These are phyloP conservation scores for Formicarius rufipectus DNA, from an alignment of 2,113 vertebrate genomes.

Conservation along the genomic window DNA sequence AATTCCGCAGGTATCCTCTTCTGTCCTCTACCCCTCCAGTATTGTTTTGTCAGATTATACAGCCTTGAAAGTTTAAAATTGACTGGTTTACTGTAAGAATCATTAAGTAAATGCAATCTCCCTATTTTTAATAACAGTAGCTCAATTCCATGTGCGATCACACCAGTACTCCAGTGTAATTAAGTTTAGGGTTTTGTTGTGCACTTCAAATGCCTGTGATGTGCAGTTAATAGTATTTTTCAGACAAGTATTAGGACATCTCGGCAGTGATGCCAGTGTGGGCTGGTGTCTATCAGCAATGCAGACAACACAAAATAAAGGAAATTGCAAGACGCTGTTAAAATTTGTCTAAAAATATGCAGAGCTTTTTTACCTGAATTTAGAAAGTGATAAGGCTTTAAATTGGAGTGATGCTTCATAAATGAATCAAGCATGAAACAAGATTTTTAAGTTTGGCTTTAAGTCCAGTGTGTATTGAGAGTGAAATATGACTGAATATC, in stretches of 20 bases:
- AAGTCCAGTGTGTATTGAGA: background rate
- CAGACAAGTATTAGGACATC: slow-evolving; percentile 52
- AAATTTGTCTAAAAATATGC: slow-evolving; percentile 65
- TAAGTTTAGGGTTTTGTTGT: slow-evolving; percentile 72
- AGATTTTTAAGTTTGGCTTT: background rate
- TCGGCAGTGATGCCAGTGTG: background rate
- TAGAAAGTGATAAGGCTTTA: slow-evolving; percentile 24
- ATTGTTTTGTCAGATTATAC: slow-evolving; percentile 57
- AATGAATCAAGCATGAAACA: slow-evolving; percentile 2
- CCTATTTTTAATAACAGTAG: slow-evolving; percentile 73
- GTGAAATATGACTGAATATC: background rate
- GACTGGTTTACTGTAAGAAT: slow-evolving; percentile 66
- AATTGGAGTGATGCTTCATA: slow-evolving; percentile 41
- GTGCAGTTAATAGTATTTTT: slow-evolving; percentile 65
- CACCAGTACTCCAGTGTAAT: slow-evolving; percentile 65
- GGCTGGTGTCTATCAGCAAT: slow-evolving; percentile 54
- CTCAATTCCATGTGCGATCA: slow-evolving; percentile 74
- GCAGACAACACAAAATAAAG: slow-evolving; percentile 54
- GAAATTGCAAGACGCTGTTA: slow-evolving; percentile 51
- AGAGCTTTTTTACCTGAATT: slow-evolving; percentile 53
- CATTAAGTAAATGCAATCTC: slow-evolving; percentile 70
- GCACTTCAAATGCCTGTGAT: slow-evolving; percentile 53
- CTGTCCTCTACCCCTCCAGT: background rate
- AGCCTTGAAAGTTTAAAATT: slow-evolving; percentile 64
- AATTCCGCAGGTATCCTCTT: slow-evolving; percentile 7